Base-by-base conservation (phyloP, 2,797 vertebrate species). In the Spinibarbus caldwelli region DNA sequence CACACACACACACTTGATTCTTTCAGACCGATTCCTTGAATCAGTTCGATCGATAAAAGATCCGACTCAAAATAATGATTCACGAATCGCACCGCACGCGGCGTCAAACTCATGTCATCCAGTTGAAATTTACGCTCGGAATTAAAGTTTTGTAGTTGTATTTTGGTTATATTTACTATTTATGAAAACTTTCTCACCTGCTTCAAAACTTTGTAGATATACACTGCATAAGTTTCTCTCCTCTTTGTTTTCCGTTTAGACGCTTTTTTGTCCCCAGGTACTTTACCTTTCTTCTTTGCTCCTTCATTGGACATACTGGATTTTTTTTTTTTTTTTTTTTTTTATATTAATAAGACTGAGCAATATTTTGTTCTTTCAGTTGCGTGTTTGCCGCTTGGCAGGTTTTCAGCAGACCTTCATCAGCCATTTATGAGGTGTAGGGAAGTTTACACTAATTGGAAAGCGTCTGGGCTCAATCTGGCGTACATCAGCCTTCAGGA, bases 191-290 rank as follows among this genome's bases (percentile, higher is more conserved):
- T 6, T 82, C 87, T 90, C 84, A 95, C 96, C 95, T 95, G 96
- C 88, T 97, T 97, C 81, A 97, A 90, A 67, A 97, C 96, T 92
- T 96, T 97, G 84, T 96, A 97, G 90, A 97, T 95, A 41, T 95
- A 97, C 89, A 95, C 89, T 0, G 96, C 95, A 78, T 96, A 97
- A 0, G 91, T 95, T 84, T 97, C 96, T 82, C 94, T 94, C 36
- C 94, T 91, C 80, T 94, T 95, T 0, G 80, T 86, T 31, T 91
- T 95, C 87, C 88, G 94, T 87, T 94, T 97, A 0, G 85, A 14
- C 26, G 90, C 72, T 70, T 93, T 96, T 75, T 89, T 95, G 0
- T 92, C 89, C 0, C 92, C 86, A 4, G 92, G 54, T 2, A 23
- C 43, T 82, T n/a, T 91, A 0, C 90, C 91, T 54, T 36, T 89